Evolutionary conservation across 2,888 invertebrate species (phyloP).

Genomic region (Plagodis dolabraria): DNA sequence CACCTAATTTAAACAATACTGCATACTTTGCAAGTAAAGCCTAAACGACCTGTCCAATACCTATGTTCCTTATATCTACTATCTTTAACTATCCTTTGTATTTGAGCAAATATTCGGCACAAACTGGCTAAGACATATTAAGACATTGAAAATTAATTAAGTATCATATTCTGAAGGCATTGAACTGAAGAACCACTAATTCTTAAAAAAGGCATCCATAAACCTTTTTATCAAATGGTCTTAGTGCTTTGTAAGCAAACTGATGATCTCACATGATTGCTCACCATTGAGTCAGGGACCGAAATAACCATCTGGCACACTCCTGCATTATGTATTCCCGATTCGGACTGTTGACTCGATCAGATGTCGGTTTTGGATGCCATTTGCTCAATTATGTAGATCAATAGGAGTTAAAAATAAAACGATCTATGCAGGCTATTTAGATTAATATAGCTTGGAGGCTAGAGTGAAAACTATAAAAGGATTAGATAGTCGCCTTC

Average conservation of each 20-base stretch:
- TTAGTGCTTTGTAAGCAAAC: conserved; percentile 22
- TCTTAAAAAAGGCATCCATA: conserved; percentile 22
- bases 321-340: conserved; percentile 44
- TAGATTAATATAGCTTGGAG: too few species aligned
- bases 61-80: too few species aligned
- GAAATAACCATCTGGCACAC: conserved; percentile 70
- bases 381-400: conserved; percentile 43
- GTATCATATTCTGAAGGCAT: conserved; percentile 5
- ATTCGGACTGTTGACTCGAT: conserved; percentile 55
- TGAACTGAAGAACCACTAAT: conserved; percentile 9
- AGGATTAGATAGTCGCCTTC: too few species aligned
- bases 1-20: too few species aligned
- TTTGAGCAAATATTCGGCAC: too few species aligned
- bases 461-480: too few species aligned
- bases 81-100: too few species aligned
- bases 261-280: conserved; percentile 76
- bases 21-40: too few species aligned
- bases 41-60: too few species aligned
- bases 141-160: conserved; percentile 1
- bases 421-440: background rate
- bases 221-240: conserved; percentile 31
- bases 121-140: background rate
- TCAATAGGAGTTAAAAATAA: conserved; percentile 24
- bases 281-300: conserved; percentile 69
- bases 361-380: conserved; percentile 50